Evolutionary conservation across 2,113 vertebrate species (phyloP), one percentile per base, ranked within the genome.

Genomic region (Syrmaticus mikado): DNA sequence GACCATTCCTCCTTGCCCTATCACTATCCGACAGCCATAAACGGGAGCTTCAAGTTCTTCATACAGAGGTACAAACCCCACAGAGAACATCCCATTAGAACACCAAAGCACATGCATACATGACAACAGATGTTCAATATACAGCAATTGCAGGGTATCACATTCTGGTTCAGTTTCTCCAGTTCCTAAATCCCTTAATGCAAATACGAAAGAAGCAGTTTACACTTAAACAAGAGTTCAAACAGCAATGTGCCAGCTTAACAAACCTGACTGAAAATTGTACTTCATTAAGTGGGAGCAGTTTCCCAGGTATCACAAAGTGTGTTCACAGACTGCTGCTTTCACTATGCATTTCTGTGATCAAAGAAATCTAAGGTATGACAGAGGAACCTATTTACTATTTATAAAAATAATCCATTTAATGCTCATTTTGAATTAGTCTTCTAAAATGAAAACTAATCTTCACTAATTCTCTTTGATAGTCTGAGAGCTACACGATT

Each of bases 401-500:
- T 66, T 92, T 90, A 66, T 58, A 80, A 92, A 87, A 91, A 71
- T 13, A 65, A 32, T 16, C 5, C 71, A 15, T 38, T 87, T 78
- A 41, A 85, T 72, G 25, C 60, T 71, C 19, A 58, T 74, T 80
- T 81, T 40, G 40, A 92, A 78, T 61, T 61, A 83, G 45, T 11
- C 68, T 91, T 92, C 55, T 38, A 53, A 95, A 92, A 53, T 16
- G 5, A 77, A 67, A 82, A 53, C 2, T 65, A 20, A 52, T 48
- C 48, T 76, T 91, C 60, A 72, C 65, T 76, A 62, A 53, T 87
- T 90, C 41, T 71, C 72, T 91, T 67, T 60, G 60, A 88, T 92
- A 94, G 85, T 43, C 36, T 82, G 28, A 83, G 30, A 77, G 71
- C 7, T 25, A 48, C 15, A 77, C 17, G 0, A 62, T 28, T 81